Base-by-base conservation (phyloP, 2,888 invertebrate genomes). In the Rhamphomyia laevipes region DNA sequence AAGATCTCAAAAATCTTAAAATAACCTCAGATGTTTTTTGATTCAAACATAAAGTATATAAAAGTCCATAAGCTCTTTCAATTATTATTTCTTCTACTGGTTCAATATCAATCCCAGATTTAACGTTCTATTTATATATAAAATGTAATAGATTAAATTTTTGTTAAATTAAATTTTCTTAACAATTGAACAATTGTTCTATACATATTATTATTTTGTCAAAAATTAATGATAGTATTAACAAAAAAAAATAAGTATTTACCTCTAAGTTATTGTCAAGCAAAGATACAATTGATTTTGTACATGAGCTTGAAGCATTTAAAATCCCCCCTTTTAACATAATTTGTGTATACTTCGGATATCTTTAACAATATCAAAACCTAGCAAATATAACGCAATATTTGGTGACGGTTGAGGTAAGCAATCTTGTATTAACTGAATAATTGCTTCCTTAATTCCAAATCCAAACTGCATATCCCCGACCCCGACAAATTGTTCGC, bases 361-460 rank as follows among this genome's bases (percentile, higher is more conserved):
- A 55, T 89, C 86, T 47, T 85, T 84, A 1, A 77, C 75, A 5
- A 88, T 73, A 58, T 91, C 84, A 66, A 93, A 92, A 0, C 92
- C 94, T 3, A 95, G 77, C 44, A 96, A 74, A 65, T 86, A 89
- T 65, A 92, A 91, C 0, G 89, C 83, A 10, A 96, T 72, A 71
- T 93, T 94, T 3, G 93, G 93, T 17, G 86, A 73, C 1, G 85
- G 80, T 47, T 86, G 81, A 5, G 77, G 77, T 47, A 94, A 73
- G 61, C 87, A 82, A 56, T 84, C 81, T 63, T 88, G 81, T 61
- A 95, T 68, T 5, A 93, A 68, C 57, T 79, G 69, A 15, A 94
- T 71, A 48, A 93, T 80, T 13, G 80, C 78, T 60, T 83, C 82
- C 67, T 86, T 84, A 61, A 57, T 17, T 27, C 27, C 15, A n/a